Percentiles rank a stretch among this genome's conserved stretches.
Evolutionary conservation across 2,888 invertebrate species (phyloP).

Genomic region (Antitype chi): DNA sequence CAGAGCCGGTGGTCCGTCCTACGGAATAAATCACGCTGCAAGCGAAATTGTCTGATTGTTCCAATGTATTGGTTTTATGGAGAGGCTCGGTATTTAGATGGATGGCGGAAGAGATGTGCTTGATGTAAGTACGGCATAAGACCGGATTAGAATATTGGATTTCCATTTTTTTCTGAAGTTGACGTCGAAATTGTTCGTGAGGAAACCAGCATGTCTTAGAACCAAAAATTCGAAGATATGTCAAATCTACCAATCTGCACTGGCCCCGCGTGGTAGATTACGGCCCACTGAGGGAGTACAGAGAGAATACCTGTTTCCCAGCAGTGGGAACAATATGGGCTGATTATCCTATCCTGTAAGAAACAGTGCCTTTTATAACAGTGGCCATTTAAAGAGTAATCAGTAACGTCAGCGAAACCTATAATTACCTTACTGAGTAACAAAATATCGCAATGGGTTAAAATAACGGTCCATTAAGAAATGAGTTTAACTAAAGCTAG

Average conservation of each 20-base stretch:
- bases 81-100: slow-evolving; percentile 50
- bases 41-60: slow-evolving; percentile 65
- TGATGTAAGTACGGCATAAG: slow-evolving; percentile 1
- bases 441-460: too few species aligned
- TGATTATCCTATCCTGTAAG: too few species aligned
- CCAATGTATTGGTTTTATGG: slow-evolving; percentile 59
- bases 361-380: neutral
- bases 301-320: too few species aligned
- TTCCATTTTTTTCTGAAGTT: neutral
- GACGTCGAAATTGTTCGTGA: neutral
- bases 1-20: slow-evolving; percentile 63
- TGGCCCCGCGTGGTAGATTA: too few species aligned
- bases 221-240: too few species aligned
- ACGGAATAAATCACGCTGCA: slow-evolving; percentile 60
- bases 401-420: neutral
- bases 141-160: slow-evolving; percentile 36
- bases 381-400: neutral
- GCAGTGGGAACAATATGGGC: too few species aligned
- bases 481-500: too few species aligned
- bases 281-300: too few species aligned
- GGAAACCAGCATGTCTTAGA: too few species aligned
- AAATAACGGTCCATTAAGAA: too few species aligned
- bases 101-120: slow-evolving; percentile 38
- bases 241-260: too few species aligned
- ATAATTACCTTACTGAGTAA: neutral